A percentile compares a stretch with the other conserved stretches of the same genome.
These are phyloP conservation scores for Endomychus coccineus DNA, from an alignment of 2,888 invertebrate species.

Conservation along the genomic window DNA sequence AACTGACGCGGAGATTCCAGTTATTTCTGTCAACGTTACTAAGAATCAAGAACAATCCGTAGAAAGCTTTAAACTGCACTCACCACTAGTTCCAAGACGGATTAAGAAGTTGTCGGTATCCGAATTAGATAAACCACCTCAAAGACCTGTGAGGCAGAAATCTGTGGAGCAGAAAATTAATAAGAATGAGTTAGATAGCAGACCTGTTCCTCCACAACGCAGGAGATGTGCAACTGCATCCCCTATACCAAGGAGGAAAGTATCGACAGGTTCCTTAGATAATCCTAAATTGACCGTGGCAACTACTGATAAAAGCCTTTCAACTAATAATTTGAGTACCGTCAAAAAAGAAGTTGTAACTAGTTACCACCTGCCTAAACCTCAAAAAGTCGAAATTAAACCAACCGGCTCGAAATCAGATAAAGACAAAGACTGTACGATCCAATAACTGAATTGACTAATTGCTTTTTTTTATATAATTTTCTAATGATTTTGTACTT, in stretches of 20 bases:
- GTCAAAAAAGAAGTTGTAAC: conserved; percentile 11
- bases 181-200: too few species aligned
- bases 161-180: neutral
- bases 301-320: neutral
- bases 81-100: conserved; percentile 30
- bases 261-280: too few species aligned
- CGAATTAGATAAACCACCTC: conserved; percentile 19
- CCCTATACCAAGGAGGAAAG: conserved; percentile 25
- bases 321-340: conserved; percentile 9
- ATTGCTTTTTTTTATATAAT: too few species aligned
- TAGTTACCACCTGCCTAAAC: conserved; percentile 7
- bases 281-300: too few species aligned
- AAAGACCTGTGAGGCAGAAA: conserved; percentile 28
- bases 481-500: too few species aligned
- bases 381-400: conserved; percentile 7
- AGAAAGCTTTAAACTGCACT: conserved; percentile 10
- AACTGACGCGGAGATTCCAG: neutral
- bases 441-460: conserved; percentile 20
- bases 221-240: conserved; percentile 27
- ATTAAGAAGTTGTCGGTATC: conserved; percentile 4
- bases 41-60: neutral
- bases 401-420: conserved; percentile 3
- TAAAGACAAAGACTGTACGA: conserved; percentile 26
- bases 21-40: neutral
- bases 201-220: conserved; percentile 21